Evolutionary conservation across 2,888 invertebrate genomes (phyloP).

Genomic region (Epinotia bilunana): DNA sequence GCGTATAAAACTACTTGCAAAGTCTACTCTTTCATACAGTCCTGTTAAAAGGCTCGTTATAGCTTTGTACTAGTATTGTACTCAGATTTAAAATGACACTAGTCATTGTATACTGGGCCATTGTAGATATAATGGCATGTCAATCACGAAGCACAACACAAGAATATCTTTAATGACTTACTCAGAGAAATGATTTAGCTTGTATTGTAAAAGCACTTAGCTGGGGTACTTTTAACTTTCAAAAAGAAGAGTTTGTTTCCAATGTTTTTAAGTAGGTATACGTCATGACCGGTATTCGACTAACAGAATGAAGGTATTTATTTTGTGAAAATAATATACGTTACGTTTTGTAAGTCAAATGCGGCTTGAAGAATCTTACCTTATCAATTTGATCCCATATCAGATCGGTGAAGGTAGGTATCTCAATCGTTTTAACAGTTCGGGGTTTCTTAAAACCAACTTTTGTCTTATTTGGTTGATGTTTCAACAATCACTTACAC

Average conservation of each 20-base stretch:
- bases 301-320: no score
- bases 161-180: background rate
- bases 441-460: background rate
- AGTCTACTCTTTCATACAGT: conserved; percentile 21
- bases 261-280: no score
- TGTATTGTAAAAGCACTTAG: background rate
- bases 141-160: background rate
- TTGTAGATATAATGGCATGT: conserved; percentile 12
- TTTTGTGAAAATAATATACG: no score
- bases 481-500: background rate
- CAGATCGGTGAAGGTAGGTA: background rate
- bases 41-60: background rate
- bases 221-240: no score
- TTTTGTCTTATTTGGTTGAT: background rate
- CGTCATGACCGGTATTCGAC: no score
- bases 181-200: background rate
- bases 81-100: conserved; percentile 14
- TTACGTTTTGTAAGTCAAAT: no score
- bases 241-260: no score
- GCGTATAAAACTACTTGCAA: background rate
- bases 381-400: background rate
- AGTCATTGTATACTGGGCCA: conserved; percentile 16
- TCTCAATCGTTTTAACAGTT: background rate
- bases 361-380: background rate
- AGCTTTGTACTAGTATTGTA: conserved; percentile 7